phyloP scores from a whole-genome alignment of 2,888 invertebrate species.

The Diarsia rubi region DNA sequence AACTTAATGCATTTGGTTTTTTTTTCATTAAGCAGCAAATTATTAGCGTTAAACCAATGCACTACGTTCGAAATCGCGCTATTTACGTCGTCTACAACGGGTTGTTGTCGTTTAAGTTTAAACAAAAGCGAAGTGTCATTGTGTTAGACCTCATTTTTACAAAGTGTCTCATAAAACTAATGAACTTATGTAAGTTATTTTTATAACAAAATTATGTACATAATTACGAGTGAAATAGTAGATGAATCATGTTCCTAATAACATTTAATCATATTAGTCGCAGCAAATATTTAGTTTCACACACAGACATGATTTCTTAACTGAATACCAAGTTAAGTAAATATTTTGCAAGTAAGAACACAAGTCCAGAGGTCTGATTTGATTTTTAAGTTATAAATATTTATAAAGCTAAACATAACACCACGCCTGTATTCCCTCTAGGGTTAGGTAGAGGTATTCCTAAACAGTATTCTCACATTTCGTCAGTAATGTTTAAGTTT shows the following conservation, averaged over 20 bases:
- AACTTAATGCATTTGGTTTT: too few species aligned
- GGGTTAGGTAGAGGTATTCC: too few species aligned
- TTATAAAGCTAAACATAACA: conserved; percentile 24
- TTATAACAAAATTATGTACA: background rate
- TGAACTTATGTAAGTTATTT: conserved; percentile 8
- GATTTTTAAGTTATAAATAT: conserved; percentile 39
- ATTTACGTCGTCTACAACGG: too few species aligned
- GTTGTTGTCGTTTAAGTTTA: too few species aligned
- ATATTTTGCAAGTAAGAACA: conserved; percentile 29
- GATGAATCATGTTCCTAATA: background rate
- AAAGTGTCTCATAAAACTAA: conserved; percentile 31
- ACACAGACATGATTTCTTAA: background rate
- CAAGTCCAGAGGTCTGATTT: conserved; percentile 9
- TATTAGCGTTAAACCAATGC: too few species aligned
- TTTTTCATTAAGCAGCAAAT: too few species aligned
- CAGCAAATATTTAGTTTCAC: conserved; percentile 12
- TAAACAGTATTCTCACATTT: too few species aligned
- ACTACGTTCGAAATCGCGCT: too few species aligned
- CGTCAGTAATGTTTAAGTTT: too few species aligned
- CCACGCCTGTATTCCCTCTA: too few species aligned
- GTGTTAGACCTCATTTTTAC: conserved; percentile 12
- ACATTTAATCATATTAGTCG: conserved; percentile 6
- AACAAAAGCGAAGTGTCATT: too few species aligned
- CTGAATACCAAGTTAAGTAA: conserved; percentile 20
- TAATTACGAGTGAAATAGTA: background rate